Conservation (phyloP, 2,797 vertebrate species). For the Phataginus tetradactyla region DNA sequence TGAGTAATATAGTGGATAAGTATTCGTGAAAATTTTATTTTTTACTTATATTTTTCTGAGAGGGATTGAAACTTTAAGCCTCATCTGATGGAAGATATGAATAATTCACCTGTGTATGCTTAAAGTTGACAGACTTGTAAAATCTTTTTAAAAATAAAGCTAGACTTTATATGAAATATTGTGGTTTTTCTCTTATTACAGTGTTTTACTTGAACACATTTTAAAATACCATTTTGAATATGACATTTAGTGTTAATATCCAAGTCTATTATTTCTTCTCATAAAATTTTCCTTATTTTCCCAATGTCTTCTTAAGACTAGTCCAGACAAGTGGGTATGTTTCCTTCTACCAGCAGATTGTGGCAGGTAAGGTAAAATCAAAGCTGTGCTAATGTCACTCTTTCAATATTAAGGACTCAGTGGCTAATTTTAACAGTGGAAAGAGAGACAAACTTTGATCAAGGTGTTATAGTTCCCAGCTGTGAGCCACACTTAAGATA, state of each 20-base stretch:
- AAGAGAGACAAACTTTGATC: constrained; percentile 60
- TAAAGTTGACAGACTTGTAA: constrained; percentile 87
- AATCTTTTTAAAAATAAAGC: constrained; percentile 87
- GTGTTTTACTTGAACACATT: constrained; percentile 86
- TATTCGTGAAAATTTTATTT: constrained; percentile 79
- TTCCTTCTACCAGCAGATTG: constrained; percentile 79
- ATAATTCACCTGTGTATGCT: constrained; percentile 83
- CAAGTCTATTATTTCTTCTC: constrained; percentile 83
- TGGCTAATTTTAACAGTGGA: constrained; percentile 47
- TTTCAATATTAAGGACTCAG: constrained; percentile 55
- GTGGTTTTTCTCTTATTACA: constrained; percentile 86
- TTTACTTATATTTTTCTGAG: constrained; percentile 83
- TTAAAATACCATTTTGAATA: constrained; percentile 88
- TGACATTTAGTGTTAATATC: constrained; percentile 85
- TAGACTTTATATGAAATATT: constrained; percentile 86
- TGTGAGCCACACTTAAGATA: constrained; percentile 59
- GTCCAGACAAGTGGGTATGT: constrained; percentile 81
- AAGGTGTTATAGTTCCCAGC: constrained; percentile 65
- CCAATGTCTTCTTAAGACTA: constrained; percentile 71
- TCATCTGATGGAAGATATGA: constrained; percentile 86
- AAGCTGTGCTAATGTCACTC: constrained; percentile 70
- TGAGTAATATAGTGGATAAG: constrained; percentile 64
- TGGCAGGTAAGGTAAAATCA: constrained; percentile 72
- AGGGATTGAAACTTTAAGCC: constrained; percentile 83
- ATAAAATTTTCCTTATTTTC: constrained; percentile 80